Evolutionary conservation across 37 sponge, comb jelly and placozoan species (phyloP).

Genomic region (Eunapius fragilis): DNA sequence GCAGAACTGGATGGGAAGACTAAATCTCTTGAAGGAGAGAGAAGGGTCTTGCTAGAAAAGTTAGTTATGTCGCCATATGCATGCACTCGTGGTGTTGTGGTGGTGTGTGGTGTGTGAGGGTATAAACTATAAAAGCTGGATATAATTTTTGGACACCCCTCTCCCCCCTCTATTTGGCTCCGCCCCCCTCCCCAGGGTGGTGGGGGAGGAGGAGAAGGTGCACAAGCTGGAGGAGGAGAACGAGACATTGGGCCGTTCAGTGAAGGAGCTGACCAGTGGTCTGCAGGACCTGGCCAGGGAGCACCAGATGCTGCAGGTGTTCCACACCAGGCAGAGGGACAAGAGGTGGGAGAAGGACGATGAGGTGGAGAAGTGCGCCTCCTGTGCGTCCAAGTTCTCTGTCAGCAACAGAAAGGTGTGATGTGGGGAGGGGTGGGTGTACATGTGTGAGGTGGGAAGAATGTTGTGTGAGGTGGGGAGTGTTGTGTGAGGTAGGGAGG

Average conservation of each 20-base stretch:
- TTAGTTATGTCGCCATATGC: constrained; percentile 35
- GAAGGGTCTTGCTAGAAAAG: constrained; percentile 64
- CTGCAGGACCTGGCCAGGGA: constrained; percentile 73
- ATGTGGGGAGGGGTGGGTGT: not conserved
- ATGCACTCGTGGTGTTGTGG: not conserved
- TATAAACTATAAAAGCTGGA: too few relatives aligned
- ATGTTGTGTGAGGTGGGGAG: not conserved
- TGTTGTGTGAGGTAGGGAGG: not conserved
- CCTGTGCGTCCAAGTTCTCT: constrained; percentile 52
- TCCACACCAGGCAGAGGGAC: constrained; percentile 39
- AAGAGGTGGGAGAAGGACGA: constrained; percentile 77
- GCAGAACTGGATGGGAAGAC: constrained; percentile 45
- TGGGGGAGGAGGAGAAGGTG: constrained; percentile 45
- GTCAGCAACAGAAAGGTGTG: constrained; percentile 64
- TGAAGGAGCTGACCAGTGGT: constrained; percentile 32
- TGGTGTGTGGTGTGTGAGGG: too few relatives aligned
- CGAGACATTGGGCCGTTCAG: not conserved
- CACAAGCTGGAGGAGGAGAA: constrained; percentile 13
- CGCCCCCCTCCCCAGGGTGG: not conserved
- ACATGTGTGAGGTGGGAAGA: not conserved
- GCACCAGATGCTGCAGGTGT: constrained; percentile 61
- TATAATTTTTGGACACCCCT: too few relatives aligned
- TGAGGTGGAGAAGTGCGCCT: constrained; percentile 51
- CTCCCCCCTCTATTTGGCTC: not conserved
- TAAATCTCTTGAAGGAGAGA: constrained; percentile 62